Percentiles rank a stretch among this genome's conserved stretches.
phyloP scores from a whole-genome alignment of 2,888 invertebrate species.

The Pristionchus fissidentatus region DNA sequence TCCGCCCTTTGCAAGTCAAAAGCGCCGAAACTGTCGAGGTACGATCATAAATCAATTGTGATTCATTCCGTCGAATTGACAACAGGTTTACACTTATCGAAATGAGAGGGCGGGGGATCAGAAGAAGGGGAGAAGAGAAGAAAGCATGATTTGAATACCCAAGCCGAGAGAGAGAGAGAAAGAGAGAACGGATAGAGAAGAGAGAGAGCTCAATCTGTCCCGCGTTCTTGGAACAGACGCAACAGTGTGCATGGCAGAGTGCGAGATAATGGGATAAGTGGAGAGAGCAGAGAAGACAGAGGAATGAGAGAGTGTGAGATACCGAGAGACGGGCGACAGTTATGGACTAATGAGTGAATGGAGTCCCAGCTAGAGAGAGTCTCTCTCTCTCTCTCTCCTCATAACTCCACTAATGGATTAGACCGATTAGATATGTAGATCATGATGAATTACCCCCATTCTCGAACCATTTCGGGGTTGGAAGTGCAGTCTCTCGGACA shows the following conservation, averaged over 20 bases:
- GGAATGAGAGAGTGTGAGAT: constrained; percentile 15
- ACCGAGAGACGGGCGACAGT: constrained; percentile 16
- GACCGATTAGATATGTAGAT: constrained; percentile 35
- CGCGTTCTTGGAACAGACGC: background rate
- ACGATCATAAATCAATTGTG: constrained; percentile 10
- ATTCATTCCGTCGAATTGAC: background rate
- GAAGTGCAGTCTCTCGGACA: constrained; percentile 4
- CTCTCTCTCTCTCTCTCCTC: too few relatives aligned
- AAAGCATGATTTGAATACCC: too few relatives aligned
- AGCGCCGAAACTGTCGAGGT: constrained; percentile 30
- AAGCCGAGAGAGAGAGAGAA: too few relatives aligned
- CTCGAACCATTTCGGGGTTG: background rate
- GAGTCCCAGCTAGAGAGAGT: background rate
- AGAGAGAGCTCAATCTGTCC: background rate
- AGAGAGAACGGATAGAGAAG: background rate
- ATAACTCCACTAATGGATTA: constrained; percentile 38
- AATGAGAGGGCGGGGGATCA: too few relatives aligned
- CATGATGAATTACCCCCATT: background rate
- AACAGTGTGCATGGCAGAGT: background rate
- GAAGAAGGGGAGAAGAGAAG: constrained; percentile 15
- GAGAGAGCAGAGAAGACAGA: background rate
- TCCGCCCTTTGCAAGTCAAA: constrained; percentile 8
- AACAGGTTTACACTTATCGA: constrained; percentile 29
- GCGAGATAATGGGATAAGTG: background rate
- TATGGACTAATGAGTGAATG: constrained; percentile 1